Conservation (phyloP, 2,888 invertebrate species). For the Odiellus spinosus region DNA sequence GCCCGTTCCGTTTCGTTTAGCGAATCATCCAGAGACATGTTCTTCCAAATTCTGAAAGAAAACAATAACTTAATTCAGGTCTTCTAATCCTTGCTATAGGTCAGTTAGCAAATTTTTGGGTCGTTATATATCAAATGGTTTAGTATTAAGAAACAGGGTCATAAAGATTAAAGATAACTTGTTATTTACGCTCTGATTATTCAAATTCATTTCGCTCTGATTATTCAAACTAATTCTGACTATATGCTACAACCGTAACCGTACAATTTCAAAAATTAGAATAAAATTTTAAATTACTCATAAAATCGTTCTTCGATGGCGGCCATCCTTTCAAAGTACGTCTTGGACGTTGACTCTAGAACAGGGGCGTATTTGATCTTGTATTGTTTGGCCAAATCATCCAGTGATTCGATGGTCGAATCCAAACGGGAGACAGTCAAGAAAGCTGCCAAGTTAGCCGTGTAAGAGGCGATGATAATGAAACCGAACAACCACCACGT, state of each 20-base stretch:
- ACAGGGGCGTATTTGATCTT: conserved; percentile 90
- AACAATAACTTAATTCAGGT: no score
- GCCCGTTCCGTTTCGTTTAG: conserved; percentile 74
- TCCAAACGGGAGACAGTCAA: conserved; percentile 76
- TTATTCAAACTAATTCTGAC: no score
- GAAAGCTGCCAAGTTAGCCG: conserved; percentile 94
- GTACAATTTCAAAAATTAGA: no score
- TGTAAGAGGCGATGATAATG: conserved; percentile 96
- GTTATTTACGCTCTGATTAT: no score
- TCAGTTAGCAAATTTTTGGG: no score
- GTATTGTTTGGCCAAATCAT: conserved; percentile 87
- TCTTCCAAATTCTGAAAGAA: conserved; percentile 75
- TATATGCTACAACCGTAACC: no score
- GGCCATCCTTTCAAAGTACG: conserved; percentile 90
- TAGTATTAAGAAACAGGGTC: no score
- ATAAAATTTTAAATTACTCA: conserved; percentile 71
- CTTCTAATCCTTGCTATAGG: no score
- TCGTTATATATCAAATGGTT: no score
- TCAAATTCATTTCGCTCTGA: no score
- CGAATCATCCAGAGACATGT: conserved; percentile 89
- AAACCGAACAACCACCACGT: conserved; percentile 99
- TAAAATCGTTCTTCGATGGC: conserved; percentile 87
- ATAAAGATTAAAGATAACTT: no score
- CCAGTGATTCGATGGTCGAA: conserved; percentile 78
- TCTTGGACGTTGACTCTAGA: conserved; percentile 72